phyloP scores from a whole-genome alignment of 2,888 invertebrate genomes.

The Pammene aurita region DNA sequence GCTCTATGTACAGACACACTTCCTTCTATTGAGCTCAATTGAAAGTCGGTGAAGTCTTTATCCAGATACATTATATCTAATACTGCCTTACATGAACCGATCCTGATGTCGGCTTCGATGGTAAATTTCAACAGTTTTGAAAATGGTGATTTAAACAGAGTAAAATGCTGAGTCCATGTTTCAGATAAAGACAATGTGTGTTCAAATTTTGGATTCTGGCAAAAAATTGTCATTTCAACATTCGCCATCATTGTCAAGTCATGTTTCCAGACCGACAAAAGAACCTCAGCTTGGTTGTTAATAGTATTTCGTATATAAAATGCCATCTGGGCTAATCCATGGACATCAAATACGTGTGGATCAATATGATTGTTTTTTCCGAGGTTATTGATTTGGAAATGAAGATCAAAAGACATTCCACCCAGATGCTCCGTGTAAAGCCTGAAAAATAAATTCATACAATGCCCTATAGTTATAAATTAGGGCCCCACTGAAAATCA shows the following conservation, averaged over 20 bases:
- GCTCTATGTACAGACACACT: constrained; percentile 58
- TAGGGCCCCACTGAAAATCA: no score
- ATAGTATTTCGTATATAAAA: neutral
- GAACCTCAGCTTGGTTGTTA: neutral
- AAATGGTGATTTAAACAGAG: neutral
- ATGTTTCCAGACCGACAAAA: constrained; percentile 19
- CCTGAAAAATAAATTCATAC: constrained; percentile 6
- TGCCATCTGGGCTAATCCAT: constrained; percentile 7
- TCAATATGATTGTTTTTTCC: neutral
- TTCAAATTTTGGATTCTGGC: neutral
- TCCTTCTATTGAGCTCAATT: constrained; percentile 49
- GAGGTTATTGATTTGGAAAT: constrained; percentile 1
- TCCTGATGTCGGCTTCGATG: neutral
- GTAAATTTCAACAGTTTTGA: neutral
- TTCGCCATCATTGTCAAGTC: neutral
- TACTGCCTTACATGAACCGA: constrained; percentile 1
- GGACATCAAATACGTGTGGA: constrained; percentile 17
- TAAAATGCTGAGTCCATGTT: neutral
- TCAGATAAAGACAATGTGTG: neutral
- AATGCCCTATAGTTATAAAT: no score
- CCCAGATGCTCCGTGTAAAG: constrained; percentile 5
- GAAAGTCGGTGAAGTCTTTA: constrained; percentile 11
- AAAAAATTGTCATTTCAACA: constrained; percentile 5
- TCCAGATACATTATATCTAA: constrained; percentile 16
- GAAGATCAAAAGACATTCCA: neutral